These are phyloP conservation scores for Listrodromus nycthemerus DNA, from an alignment of 2,888 invertebrate genomes.

Conservation along the genomic window DNA sequence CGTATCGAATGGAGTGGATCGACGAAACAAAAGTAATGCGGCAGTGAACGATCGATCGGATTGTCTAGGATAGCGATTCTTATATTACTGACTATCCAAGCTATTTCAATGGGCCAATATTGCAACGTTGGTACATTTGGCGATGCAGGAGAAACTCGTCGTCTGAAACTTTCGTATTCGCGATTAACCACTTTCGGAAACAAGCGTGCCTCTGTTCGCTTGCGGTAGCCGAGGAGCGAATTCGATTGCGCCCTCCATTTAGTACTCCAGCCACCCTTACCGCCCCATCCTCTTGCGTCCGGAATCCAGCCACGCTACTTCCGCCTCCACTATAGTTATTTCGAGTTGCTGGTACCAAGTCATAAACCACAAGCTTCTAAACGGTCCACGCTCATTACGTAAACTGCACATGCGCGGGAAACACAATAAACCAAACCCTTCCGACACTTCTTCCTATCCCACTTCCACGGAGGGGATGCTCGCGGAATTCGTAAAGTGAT, in stretches of 20 bases:
- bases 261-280: slow-evolving; percentile 36
- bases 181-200: slow-evolving; percentile 71
- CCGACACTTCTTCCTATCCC: neutral
- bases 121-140: slow-evolving; percentile 33
- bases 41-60: neutral
- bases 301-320: slow-evolving; percentile 10
- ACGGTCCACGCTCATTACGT: slow-evolving; percentile 62
- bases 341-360: slow-evolving; percentile 48
- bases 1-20: neutral
- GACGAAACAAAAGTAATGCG: neutral
- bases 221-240: slow-evolving; percentile 53
- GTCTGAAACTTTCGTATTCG: slow-evolving; percentile 72
- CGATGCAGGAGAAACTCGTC: slow-evolving; percentile 52
- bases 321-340: slow-evolving; percentile 48
- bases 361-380: slow-evolving; percentile 64
- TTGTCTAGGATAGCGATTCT: slow-evolving; percentile 8
- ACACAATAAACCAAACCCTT: slow-evolving; percentile 27
- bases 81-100: neutral
- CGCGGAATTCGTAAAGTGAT: slow-evolving; percentile 20
- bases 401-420: slow-evolving; percentile 45
- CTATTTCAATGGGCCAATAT: slow-evolving; percentile 24
- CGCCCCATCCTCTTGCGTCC: slow-evolving; percentile 34
- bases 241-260: slow-evolving; percentile 67
- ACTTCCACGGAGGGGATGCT: slow-evolving; percentile 6
- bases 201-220: slow-evolving; percentile 36